These are phyloP conservation scores for Chelonus insularis DNA, from an alignment of 1,140 invertebrate species.

Conservation along the genomic window DNA sequence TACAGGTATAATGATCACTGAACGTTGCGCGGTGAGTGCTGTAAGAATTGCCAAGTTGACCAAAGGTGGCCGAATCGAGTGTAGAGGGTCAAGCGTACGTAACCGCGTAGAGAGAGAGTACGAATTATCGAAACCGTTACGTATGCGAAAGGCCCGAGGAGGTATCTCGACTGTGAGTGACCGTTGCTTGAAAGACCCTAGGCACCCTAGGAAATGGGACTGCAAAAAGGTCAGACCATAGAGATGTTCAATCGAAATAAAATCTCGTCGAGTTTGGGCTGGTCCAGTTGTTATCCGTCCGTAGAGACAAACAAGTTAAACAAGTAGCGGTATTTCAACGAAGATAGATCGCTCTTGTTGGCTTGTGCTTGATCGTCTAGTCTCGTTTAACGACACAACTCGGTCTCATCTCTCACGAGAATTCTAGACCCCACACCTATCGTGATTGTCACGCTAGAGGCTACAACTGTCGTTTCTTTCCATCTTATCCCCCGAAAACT, in stretches of 20 bases:
- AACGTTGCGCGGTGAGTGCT: conserved; percentile 6
- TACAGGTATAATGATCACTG: conserved; percentile 21
- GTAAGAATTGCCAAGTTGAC: conserved; percentile 26
- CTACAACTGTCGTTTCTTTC: conserved; percentile 7
- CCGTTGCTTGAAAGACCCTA: background rate
- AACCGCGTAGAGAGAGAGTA: conserved; percentile 29
- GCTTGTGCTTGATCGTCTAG: conserved; percentile 26
- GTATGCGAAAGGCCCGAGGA: conserved; percentile 7
- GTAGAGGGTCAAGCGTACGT: conserved; percentile 31
- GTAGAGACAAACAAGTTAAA: conserved; percentile 41
- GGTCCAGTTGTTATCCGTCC: conserved; percentile 34
- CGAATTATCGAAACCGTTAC: conserved; percentile 28
- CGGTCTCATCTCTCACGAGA: conserved; percentile 16
- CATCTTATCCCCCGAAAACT: background rate
- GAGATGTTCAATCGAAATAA: conserved; percentile 5
- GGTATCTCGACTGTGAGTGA: background rate
- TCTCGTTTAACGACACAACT: conserved; percentile 18
- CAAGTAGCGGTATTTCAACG: conserved; percentile 39
- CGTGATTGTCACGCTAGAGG: conserved; percentile 14
- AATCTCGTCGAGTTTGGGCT: conserved; percentile 11
- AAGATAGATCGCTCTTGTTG: conserved; percentile 40
- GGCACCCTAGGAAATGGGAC: too few species aligned
- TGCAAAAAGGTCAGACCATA: too few species aligned
- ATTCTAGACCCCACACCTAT: background rate
- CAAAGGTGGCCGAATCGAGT: conserved; percentile 30